Evolutionary conservation across 1,140 invertebrate genomes (phyloP).

Genomic region (Callitettix versicolor): DNA sequence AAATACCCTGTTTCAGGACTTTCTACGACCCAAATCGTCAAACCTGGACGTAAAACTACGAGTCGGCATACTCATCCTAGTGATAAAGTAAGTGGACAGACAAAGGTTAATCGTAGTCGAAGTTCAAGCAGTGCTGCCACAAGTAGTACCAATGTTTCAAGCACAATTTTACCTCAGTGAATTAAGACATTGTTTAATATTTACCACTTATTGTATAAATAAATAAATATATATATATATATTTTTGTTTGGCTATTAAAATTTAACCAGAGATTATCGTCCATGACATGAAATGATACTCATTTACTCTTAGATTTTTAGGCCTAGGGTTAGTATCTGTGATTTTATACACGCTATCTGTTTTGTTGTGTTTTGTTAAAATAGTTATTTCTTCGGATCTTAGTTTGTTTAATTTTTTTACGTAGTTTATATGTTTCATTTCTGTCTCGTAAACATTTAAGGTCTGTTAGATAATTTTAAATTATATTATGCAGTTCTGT

Average conservation of each 20-base stretch:
- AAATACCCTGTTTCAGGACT: constrained; percentile 52
- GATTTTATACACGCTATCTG: too few relatives aligned
- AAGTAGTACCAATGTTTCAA: constrained; percentile 1
- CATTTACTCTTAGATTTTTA: neutral
- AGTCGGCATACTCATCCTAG: constrained; percentile 45
- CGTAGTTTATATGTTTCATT: too few relatives aligned
- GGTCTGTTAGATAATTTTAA: too few relatives aligned
- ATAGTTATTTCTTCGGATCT: too few relatives aligned
- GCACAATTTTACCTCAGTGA: constrained; percentile 11
- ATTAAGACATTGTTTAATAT: too few relatives aligned
- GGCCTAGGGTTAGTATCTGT: too few relatives aligned
- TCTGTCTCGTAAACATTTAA: too few relatives aligned
- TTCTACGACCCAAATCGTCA: constrained; percentile 44
- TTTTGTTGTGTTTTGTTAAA: too few relatives aligned
- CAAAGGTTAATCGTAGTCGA: constrained; percentile 1
- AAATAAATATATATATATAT: neutral
- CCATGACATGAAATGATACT: constrained; percentile 10
- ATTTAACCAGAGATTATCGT: constrained; percentile 41
- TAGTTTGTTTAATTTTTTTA: too few relatives aligned
- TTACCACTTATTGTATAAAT: too few relatives aligned
- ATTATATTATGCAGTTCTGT: too few relatives aligned
- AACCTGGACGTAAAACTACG: constrained; percentile 41
- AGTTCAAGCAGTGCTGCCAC: constrained; percentile 7
- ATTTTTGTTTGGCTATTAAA: constrained; percentile 25
- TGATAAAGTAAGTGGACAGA: neutral